Evolutionary conservation across 2,797 vertebrate species (phyloP), one percentile per base, ranked within the genome.

Genomic region (Cottoperca gobio): DNA sequence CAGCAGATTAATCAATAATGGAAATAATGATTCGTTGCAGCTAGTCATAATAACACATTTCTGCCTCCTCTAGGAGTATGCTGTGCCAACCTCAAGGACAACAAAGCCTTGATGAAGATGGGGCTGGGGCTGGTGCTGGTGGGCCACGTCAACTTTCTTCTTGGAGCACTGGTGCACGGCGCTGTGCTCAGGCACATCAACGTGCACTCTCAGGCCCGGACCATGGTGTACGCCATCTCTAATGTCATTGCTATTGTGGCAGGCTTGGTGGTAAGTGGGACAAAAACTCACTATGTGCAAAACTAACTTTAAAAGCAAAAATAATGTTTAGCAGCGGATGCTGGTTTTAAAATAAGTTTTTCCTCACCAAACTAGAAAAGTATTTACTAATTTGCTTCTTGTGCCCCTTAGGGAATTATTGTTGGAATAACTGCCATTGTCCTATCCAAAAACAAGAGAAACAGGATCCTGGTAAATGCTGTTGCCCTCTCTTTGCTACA

Each of bases 131-230:
- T 97, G 89, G 96, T 98, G 57, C 94, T 99, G 49, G 87, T 95
- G 21, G 97, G 98, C 8, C 97, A 99, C 26, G 84, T 98, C 70
- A 97, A 94, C 91, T 98, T 99, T 87, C 89, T 99, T 42, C 79
- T 94, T 0, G 95, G 94, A 0, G 94, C 96, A 0, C 89, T 98
- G 5, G 92, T 97, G 28, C 97, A 97, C 0, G 96, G 98, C 23
- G 94, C 94, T 0, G 94, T 97, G 72, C 95, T 99, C 77, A 91
- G 97, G 61, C 95, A 97, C 16, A 93, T 97, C 71, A 86, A 86
- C 0, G 14, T 90, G 2, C 82, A 93, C 31, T 3, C 1, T 0
- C 88, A 92, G 0, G 77, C 87, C 0, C 77, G 93, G 8, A 92
- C 92, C 14, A 72, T 96, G 88, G 93, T 95, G 69, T 99, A 96